These are phyloP conservation scores for Sinopyrophorus schimmeli DNA, from an alignment of 2,888 invertebrate species.

Conservation along the genomic window DNA sequence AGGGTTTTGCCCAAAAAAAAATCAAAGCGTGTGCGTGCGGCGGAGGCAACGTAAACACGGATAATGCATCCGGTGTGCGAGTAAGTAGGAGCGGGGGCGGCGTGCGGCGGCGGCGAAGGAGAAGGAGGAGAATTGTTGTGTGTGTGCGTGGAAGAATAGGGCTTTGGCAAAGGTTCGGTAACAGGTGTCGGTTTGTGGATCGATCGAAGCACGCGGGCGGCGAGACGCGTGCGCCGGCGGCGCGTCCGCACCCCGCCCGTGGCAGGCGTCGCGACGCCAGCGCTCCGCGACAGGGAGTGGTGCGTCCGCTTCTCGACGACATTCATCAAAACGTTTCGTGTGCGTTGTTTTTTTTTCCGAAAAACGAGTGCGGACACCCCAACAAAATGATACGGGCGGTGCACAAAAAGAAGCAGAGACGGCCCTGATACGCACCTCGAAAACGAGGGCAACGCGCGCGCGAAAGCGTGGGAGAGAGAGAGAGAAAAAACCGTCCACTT, in stretches of 20 bases:
- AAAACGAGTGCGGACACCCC: slow-evolving; percentile 10
- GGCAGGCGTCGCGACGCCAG: slow-evolving; percentile 48
- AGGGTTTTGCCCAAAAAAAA: too few relatives aligned
- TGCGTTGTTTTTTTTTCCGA: slow-evolving; percentile 21
- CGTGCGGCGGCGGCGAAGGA: slow-evolving; percentile 33
- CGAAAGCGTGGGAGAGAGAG: slow-evolving; percentile 3
- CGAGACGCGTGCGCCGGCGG: slow-evolving; percentile 43
- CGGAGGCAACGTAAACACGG: not conserved
- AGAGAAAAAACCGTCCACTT: slow-evolving; percentile 25
- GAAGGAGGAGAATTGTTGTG: slow-evolving; percentile 41
- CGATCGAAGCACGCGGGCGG: slow-evolving; percentile 49
- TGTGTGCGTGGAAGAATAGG: too few relatives aligned
- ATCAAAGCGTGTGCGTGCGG: too few relatives aligned
- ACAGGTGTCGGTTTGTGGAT: slow-evolving; percentile 55
- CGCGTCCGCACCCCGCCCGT: slow-evolving; percentile 49
- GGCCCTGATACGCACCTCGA: too few relatives aligned
- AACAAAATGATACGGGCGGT: slow-evolving; percentile 5
- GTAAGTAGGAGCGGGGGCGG: too few relatives aligned
- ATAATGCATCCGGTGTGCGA: slow-evolving; percentile 33
- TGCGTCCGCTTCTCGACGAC: slow-evolving; percentile 41
- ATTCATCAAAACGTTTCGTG: slow-evolving; percentile 30
- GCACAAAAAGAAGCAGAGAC: slow-evolving; percentile 4
- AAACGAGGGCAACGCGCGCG: too few relatives aligned
- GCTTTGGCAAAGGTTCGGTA: too few relatives aligned
- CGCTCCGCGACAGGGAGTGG: slow-evolving; percentile 53